phyloP scores from a whole-genome alignment of 2,888 invertebrate genomes.

The Ormyrus thymus region DNA sequence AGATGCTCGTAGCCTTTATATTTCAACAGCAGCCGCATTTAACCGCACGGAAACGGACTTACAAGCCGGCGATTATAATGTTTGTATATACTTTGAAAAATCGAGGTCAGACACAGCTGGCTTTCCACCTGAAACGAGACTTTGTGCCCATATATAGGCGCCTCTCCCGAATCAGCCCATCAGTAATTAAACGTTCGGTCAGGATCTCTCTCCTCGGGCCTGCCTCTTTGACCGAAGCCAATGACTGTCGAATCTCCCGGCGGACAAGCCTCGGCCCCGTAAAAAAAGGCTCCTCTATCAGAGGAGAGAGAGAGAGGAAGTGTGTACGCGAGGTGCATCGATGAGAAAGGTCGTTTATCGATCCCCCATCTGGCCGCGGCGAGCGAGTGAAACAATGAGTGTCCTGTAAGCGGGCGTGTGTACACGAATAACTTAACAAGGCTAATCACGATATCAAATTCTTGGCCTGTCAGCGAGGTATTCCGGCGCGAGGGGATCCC shows the following conservation, averaged over 20 bases:
- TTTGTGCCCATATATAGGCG: too few species aligned
- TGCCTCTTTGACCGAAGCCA: constrained; percentile 26
- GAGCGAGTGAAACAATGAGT: constrained; percentile 60
- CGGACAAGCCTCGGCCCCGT: constrained; percentile 15
- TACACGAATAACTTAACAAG: constrained; percentile 53
- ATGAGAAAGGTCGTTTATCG: constrained; percentile 57
- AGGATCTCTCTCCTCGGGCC: constrained; percentile 22
- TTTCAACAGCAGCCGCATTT: too few species aligned
- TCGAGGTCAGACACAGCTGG: too few species aligned
- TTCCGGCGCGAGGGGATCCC: constrained; percentile 64
- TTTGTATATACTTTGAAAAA: too few species aligned
- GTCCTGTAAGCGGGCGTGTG: constrained; percentile 48
- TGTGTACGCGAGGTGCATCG: constrained; percentile 19
- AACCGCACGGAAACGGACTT: too few species aligned
- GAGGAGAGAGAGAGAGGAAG: not conserved
- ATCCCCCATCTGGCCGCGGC: constrained; percentile 58
- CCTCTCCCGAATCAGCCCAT: constrained; percentile 37
- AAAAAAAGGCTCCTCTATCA: constrained; percentile 29
- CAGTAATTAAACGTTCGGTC: constrained; percentile 49
- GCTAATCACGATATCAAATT: constrained; percentile 75
- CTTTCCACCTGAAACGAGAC: too few species aligned
- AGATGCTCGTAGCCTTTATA: too few species aligned
- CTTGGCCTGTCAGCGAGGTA: constrained; percentile 70
- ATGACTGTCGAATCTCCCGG: constrained; percentile 44
- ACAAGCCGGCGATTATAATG: too few species aligned